These are phyloP conservation scores for Cinara cedri DNA, from an alignment of 2,888 invertebrate genomes.

Conservation along the genomic window DNA sequence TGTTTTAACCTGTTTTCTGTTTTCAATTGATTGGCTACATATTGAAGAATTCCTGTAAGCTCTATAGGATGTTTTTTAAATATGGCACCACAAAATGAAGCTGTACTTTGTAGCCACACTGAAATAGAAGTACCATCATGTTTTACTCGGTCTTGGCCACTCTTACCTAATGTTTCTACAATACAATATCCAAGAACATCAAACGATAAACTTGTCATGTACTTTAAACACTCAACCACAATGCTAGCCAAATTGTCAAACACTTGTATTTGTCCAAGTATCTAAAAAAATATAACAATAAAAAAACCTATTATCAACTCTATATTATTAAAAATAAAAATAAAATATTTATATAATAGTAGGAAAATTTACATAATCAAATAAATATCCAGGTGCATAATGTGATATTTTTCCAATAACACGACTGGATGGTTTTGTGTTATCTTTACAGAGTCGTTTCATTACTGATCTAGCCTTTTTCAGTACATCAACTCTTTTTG, in stretches of 20 bases:
- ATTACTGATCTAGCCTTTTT: constrained; percentile 94
- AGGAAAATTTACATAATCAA: constrained; percentile 83
- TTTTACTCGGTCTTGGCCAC: constrained; percentile 74
- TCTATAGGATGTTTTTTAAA: constrained; percentile 91
- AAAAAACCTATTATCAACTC: constrained; percentile 9
- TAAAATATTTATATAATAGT: not conserved
- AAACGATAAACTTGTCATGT: constrained; percentile 90
- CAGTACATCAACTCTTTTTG: constrained; percentile 83
- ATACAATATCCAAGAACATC: constrained; percentile 96
- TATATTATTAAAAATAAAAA: constrained; percentile 4
- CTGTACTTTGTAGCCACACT: constrained; percentile 90
- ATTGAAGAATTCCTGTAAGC: constrained; percentile 91
- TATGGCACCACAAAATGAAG: constrained; percentile 93
- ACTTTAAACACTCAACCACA: constrained; percentile 97
- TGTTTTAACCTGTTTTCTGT: constrained; percentile 82
- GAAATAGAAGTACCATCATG: constrained; percentile 91
- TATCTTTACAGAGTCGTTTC: constrained; percentile 97
- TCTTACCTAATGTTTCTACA: constrained; percentile 86
- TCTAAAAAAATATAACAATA: constrained; percentile 63
- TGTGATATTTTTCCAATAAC: constrained; percentile 96
- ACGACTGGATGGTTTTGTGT: constrained; percentile 94
- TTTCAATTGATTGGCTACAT: constrained; percentile 95
- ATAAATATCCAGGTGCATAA: constrained; percentile 91
- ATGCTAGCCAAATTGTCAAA: constrained; percentile 94
- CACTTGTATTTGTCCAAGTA: constrained; percentile 82